A percentile compares a stretch with the other conserved stretches of the same genome.
These are phyloP conservation scores for Drosophila longiperda DNA, from an alignment of 2,888 invertebrate species.

Conservation along the genomic window DNA sequence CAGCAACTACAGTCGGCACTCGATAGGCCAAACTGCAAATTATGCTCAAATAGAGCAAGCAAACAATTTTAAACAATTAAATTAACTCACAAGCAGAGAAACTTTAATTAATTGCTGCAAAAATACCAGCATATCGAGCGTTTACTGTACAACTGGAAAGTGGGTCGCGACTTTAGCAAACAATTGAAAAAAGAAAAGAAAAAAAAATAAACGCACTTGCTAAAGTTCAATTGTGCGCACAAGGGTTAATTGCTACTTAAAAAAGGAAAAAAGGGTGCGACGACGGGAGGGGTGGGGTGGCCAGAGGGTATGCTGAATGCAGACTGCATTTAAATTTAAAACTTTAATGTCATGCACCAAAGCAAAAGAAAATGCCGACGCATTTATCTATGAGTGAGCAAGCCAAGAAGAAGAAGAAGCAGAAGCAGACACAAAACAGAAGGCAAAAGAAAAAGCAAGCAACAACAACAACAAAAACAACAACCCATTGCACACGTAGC, in stretches of 20 bases:
- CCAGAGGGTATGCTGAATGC: slow-evolving; percentile 23
- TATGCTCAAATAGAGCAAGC: neutral
- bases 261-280: neutral
- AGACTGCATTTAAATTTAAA: slow-evolving; percentile 71
- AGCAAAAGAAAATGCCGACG: slow-evolving; percentile 63
- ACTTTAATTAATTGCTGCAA: neutral
- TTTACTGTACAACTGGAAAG: slow-evolving; percentile 43
- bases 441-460: slow-evolving; percentile 45
- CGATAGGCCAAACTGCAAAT: neutral
- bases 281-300: neutral
- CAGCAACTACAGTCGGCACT: slow-evolving; percentile 31
- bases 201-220: slow-evolving; percentile 51
- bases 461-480: slow-evolving; percentile 28
- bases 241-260: slow-evolving; percentile 63
- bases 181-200: slow-evolving; percentile 29
- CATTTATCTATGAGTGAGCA: slow-evolving; percentile 57
- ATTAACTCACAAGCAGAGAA: neutral
- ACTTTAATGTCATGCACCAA: slow-evolving; percentile 77
- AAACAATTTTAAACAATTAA: neutral
- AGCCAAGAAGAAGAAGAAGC: slow-evolving; percentile 40
- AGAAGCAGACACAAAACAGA: slow-evolving; percentile 37
- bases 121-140: slow-evolving; percentile 12
- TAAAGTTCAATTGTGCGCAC: slow-evolving; percentile 68
- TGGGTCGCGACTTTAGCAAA: slow-evolving; percentile 61
- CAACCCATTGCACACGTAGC: slow-evolving; percentile 56